A percentile compares a stretch with the other conserved stretches of the same genome.
Conservation (phyloP, 2,797 vertebrate species). For the Pipistrellus nathusii region DNA sequence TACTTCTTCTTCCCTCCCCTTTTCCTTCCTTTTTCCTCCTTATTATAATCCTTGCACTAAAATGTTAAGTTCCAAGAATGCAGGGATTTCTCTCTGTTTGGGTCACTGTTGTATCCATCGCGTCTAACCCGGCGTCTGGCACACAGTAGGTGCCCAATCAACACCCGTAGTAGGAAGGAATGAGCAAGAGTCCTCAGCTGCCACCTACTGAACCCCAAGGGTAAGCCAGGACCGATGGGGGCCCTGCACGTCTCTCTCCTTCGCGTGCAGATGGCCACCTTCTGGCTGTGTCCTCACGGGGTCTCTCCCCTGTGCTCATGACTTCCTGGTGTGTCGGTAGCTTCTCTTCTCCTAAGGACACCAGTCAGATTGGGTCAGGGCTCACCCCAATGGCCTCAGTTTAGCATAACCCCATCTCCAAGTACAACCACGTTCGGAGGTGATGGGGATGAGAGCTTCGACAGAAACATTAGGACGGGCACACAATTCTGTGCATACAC, state of each 20-base stretch:
- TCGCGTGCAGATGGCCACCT: neutral
- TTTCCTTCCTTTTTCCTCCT: neutral
- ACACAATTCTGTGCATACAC: rapidly evolving
- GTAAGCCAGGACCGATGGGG: rapidly evolving
- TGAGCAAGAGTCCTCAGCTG: neutral
- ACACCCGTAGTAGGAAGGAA: constrained; percentile 48
- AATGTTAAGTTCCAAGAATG: neutral
- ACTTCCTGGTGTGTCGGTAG: rapidly evolving
- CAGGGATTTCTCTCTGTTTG: neutral
- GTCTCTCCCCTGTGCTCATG: rapidly evolving
- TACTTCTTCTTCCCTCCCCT: neutral
- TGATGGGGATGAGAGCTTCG: too few species aligned
- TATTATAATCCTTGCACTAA: neutral
- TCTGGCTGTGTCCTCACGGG: rapidly evolving
- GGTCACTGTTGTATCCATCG: neutral
- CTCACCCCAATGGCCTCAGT: neutral
- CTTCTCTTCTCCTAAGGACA: neutral
- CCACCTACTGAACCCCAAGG: rapidly evolving
- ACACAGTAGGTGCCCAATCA: constrained; percentile 72
- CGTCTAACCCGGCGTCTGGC: too few species aligned
- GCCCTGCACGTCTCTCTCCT: neutral
- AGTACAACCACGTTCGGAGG: neutral
- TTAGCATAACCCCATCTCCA: neutral
- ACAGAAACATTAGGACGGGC: rapidly evolving
- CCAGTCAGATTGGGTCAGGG: rapidly evolving